Conservation (phyloP, 2,113 vertebrate genomes). For the Dascyllus trimaculatus region DNA sequence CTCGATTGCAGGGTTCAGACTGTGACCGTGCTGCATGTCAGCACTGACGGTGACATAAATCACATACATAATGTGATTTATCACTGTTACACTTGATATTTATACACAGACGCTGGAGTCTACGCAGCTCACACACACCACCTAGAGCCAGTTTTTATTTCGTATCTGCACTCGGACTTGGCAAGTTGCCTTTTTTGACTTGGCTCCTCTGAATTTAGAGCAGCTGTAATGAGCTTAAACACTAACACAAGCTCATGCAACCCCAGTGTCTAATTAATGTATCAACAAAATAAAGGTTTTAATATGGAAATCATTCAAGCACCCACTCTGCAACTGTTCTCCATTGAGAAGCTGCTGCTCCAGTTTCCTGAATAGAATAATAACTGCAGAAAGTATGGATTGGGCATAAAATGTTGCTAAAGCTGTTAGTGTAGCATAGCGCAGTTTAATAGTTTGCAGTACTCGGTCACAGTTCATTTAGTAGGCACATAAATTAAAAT, state of each 20-base stretch:
- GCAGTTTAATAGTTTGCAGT: background rate
- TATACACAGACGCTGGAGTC: slow-evolving; percentile 9
- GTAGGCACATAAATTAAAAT: too few species aligned
- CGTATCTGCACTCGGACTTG: slow-evolving; percentile 26
- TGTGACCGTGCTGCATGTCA: background rate
- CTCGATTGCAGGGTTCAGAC: background rate
- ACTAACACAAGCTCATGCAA: slow-evolving; percentile 30
- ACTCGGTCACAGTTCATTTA: background rate
- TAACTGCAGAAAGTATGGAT: background rate
- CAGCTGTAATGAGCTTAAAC: slow-evolving; percentile 59
- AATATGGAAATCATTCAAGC: slow-evolving; percentile 27
- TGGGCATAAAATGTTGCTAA: background rate
- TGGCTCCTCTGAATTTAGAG: slow-evolving; percentile 52
- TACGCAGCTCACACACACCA: slow-evolving; percentile 25
- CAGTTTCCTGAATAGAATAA: slow-evolving; percentile 1
- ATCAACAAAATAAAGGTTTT: slow-evolving; percentile 53
- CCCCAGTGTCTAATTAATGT: slow-evolving; percentile 47
- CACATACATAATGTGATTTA: slow-evolving; percentile 17
- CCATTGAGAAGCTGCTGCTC: slow-evolving; percentile 13
- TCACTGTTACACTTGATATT: slow-evolving; percentile 2
- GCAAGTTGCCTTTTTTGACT: slow-evolving; percentile 39
- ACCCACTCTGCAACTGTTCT: slow-evolving; percentile 44
- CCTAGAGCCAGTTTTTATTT: slow-evolving; percentile 43
- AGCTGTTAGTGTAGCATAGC: background rate
- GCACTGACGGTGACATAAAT: slow-evolving; percentile 16